Percentiles rank a stretch among this genome's conserved stretches.
Conservation (phyloP, 1,140 invertebrate genomes). For the Drosophila mayri region DNA sequence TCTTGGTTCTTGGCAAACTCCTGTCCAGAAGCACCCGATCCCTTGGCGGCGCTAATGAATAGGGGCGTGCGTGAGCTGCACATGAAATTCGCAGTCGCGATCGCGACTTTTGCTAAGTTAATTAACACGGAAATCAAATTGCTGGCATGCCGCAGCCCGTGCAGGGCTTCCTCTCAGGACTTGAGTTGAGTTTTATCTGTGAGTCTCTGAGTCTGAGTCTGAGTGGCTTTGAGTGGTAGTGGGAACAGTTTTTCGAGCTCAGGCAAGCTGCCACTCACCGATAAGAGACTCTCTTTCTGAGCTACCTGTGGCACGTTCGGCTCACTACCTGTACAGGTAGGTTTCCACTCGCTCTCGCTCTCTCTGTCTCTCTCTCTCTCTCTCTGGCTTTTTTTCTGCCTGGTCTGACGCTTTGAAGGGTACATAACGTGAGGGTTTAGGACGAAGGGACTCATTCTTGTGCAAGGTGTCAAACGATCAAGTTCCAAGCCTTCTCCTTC, state of each 20-base stretch:
- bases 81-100: constrained; percentile 62
- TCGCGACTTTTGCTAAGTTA: constrained; percentile 77
- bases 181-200: neutral
- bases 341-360: neutral
- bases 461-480: constrained; percentile 81
- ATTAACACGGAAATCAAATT: constrained; percentile 83
- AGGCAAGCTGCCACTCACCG: neutral
- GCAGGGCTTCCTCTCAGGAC: constrained; percentile 2
- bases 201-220: neutral
- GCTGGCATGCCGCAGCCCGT: constrained; percentile 63
- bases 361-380: constrained; percentile 12
- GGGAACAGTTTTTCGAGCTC: constrained; percentile 47
- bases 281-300: constrained; percentile 2
- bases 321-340: constrained; percentile 23
- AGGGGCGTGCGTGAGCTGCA: constrained; percentile 80
- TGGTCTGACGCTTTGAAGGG: constrained; percentile 58
- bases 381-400: constrained; percentile 22
- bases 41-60: constrained; percentile 74
- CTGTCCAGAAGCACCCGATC: neutral
- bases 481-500: constrained; percentile 49
- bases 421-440: constrained; percentile 80
- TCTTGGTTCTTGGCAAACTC: neutral
- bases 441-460: constrained; percentile 82
- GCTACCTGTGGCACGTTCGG: constrained; percentile 25
- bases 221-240: constrained; percentile 12